Conservation (phyloP, 2,113 vertebrate species). For the Perca flavescens region DNA sequence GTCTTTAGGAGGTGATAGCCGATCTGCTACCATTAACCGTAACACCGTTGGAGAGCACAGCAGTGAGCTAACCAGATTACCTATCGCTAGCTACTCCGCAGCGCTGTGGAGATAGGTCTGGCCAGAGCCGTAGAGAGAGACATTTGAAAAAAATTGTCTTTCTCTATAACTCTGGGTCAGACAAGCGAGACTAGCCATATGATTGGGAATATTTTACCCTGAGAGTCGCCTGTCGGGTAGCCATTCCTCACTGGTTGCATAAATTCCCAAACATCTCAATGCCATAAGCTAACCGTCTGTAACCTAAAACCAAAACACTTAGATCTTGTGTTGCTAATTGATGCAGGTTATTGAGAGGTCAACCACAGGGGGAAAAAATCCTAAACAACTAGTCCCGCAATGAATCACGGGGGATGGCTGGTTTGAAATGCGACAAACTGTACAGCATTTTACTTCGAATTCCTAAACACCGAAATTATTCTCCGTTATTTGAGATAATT, state of each 20-base stretch:
- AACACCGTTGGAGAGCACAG: slow-evolving; percentile 4
- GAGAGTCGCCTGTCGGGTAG: neutral
- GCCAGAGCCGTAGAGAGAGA: too few relatives aligned
- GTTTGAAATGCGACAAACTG: neutral
- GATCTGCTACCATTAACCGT: neutral
- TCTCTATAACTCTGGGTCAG: too few relatives aligned
- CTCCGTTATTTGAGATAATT: rapidly evolving
- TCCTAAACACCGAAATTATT: neutral
- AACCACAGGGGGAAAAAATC: neutral
- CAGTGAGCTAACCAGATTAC: neutral
- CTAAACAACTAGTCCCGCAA: neutral
- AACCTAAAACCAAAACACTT: neutral
- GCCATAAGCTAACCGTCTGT: neutral
- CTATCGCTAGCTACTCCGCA: too few relatives aligned
- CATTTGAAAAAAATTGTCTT: too few relatives aligned
- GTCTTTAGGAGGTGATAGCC: neutral
- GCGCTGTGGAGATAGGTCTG: too few relatives aligned
- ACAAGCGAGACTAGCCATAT: too few relatives aligned
- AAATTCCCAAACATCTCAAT: neutral
- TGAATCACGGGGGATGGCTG: slow-evolving; percentile 43
- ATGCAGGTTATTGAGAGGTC: neutral
- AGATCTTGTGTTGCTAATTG: neutral
- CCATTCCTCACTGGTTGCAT: neutral
- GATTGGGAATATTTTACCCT: neutral
- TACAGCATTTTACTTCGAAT: neutral